These are phyloP conservation scores for Channa maculata DNA, from an alignment of 2,113 vertebrate genomes.

Conservation along the genomic window DNA sequence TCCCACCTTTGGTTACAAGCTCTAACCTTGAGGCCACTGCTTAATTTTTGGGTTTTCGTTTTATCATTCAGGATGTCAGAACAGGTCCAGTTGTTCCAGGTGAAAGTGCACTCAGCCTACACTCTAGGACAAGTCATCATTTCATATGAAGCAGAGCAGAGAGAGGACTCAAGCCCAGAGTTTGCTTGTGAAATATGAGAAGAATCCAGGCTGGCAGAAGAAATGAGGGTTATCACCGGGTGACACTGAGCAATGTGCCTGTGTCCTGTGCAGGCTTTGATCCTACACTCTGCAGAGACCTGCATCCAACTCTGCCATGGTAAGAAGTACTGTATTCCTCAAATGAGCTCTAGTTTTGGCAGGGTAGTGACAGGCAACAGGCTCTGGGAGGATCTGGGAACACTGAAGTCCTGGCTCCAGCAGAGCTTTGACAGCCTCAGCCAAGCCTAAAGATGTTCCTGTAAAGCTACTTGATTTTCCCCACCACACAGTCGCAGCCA, in stretches of 20 bases:
- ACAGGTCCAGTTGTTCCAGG: slow-evolving; percentile 15
- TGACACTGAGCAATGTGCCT: slow-evolving; percentile 53
- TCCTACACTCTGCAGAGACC: slow-evolving; percentile 39
- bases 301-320: slow-evolving; percentile 19
- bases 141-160: slow-evolving; percentile 40
- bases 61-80: not conserved
- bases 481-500: slow-evolving; percentile 15
- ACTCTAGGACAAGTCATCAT: slow-evolving; percentile 55
- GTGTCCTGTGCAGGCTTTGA: slow-evolving; percentile 57
- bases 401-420: slow-evolving; percentile 23
- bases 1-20: not conserved
- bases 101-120: slow-evolving; percentile 8
- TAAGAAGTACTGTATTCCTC: slow-evolving; percentile 60
- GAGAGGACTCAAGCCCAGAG: slow-evolving; percentile 35
- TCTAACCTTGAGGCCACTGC: not conserved
- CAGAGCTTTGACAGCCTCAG: slow-evolving; percentile 36
- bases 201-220: slow-evolving; percentile 71
- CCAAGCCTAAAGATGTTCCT: slow-evolving; percentile 51
- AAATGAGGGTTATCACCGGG: slow-evolving; percentile 50
- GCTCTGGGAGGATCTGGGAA: slow-evolving; percentile 47
- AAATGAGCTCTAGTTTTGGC: slow-evolving; percentile 75
- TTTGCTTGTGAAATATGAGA: slow-evolving; percentile 76
- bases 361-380: slow-evolving; percentile 62
- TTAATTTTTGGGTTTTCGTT: slow-evolving; percentile 17
- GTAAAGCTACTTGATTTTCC: slow-evolving; percentile 37